phyloP scores from a whole-genome alignment of 2,888 invertebrate species.

The Cataglyphis rosenhaueri region DNA sequence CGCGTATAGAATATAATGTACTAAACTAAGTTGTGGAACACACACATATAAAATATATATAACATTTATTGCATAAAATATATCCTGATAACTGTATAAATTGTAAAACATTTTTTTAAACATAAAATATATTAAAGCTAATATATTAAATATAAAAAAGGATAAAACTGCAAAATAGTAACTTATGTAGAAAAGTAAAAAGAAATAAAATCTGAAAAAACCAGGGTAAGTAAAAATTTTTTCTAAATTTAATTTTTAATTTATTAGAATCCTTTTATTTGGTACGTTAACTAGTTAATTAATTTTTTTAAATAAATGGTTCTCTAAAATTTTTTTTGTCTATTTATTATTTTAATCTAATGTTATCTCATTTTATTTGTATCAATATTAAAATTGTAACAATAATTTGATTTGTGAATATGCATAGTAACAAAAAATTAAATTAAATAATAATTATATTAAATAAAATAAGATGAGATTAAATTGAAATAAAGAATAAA shows the following conservation, averaged over 20 bases:
- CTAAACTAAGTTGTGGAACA: neutral
- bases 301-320: neutral
- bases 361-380: neutral
- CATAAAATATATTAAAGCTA: slow-evolving; percentile 2
- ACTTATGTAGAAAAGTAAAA: neutral
- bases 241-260: slow-evolving; percentile 1
- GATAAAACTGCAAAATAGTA: slow-evolving; percentile 14
- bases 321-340: neutral
- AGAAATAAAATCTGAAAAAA: neutral
- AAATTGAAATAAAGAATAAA: neutral
- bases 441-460: neutral
- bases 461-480: neutral
- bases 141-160: slow-evolving; percentile 10
- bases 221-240: neutral
- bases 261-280: neutral
- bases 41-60: slow-evolving; percentile 2
- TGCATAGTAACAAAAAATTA: neutral
- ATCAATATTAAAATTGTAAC: neutral
- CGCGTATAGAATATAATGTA: neutral
- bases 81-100: slow-evolving; percentile 1
- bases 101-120: neutral
- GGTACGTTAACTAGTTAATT: neutral
- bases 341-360: neutral
- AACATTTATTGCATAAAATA: slow-evolving; percentile 3
- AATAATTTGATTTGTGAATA: neutral